Percentiles rank a stretch among this genome's conserved stretches.
Evolutionary conservation across 1,140 invertebrate genomes (phyloP).

Genomic region (Metaphire vulgaris): DNA sequence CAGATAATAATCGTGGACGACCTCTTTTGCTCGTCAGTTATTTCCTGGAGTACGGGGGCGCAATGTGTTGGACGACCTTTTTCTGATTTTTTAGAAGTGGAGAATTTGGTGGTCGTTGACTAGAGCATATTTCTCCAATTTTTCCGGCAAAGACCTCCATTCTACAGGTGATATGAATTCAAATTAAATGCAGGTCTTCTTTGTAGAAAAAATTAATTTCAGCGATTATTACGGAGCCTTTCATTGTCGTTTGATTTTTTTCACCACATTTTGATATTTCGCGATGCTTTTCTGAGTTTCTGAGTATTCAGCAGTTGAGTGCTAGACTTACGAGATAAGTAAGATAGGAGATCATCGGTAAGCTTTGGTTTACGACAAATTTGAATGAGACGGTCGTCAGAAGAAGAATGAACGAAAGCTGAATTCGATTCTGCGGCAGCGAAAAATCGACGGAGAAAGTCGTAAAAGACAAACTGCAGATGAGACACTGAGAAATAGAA

Average conservation of each 20-base stretch:
- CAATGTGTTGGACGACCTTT: no score
- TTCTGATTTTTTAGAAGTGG: no score
- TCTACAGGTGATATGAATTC: no score
- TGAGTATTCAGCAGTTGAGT: no score
- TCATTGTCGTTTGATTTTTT: neutral
- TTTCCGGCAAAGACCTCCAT: no score
- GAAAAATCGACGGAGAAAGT: slow-evolving; percentile 30
- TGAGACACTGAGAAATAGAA: slow-evolving; percentile 29
- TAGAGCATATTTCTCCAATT: no score
- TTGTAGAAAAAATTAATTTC: neutral
- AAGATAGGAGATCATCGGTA: slow-evolving; percentile 33
- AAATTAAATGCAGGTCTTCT: neutral
- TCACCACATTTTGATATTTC: neutral
- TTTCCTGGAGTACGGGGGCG: no score
- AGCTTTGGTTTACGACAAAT: slow-evolving; percentile 33
- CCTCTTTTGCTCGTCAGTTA: no score
- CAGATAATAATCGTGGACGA: no score
- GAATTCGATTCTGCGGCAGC: slow-evolving; percentile 32
- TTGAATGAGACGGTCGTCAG: slow-evolving; percentile 34
- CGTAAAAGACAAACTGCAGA: slow-evolving; percentile 28
- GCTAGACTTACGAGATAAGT: slow-evolving; percentile 32
- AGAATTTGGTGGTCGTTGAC: no score
- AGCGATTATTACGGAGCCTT: no score
- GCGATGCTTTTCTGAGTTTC: no score
- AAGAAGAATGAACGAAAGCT: slow-evolving; percentile 33